Percentiles rank a stretch among this genome's conserved stretches.
Evolutionary conservation across 2,888 invertebrate species (phyloP).

Genomic region (Euproctis similis): DNA sequence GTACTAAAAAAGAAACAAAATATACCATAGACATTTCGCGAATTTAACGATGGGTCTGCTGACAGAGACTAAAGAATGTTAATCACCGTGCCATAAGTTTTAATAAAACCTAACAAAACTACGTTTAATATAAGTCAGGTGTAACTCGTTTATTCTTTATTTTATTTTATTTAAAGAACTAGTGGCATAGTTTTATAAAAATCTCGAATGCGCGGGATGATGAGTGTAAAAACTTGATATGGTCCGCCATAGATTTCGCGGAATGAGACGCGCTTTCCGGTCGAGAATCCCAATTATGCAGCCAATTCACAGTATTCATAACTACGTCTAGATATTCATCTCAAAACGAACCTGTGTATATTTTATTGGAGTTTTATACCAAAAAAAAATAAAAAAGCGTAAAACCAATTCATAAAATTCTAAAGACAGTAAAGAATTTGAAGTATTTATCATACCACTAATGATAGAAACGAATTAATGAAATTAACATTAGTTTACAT

Average conservation of each 20-base stretch:
- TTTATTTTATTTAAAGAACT: constrained; percentile 22
- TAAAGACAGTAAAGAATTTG: not conserved
- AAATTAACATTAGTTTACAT: constrained; percentile 1
- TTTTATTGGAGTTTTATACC: too few relatives aligned
- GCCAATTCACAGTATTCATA: constrained; percentile 10
- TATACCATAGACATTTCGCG: constrained; percentile 3
- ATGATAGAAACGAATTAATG: constrained; percentile 4
- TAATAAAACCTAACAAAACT: constrained; percentile 15
- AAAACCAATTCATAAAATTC: constrained; percentile 6
- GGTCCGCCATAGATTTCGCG: constrained; percentile 22
- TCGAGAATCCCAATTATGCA: constrained; percentile 32
- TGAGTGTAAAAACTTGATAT: constrained; percentile 25
- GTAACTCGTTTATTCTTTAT: constrained; percentile 7
- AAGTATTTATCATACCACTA: constrained; percentile 7
- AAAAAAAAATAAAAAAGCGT: constrained; percentile 12
- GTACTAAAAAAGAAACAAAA: constrained; percentile 12
- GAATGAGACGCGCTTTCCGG: constrained; percentile 28
- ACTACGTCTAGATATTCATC: constrained; percentile 20
- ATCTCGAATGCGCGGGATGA: constrained; percentile 26
- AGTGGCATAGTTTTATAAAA: constrained; percentile 28
- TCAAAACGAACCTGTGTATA: too few relatives aligned
- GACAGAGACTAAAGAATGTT: constrained; percentile 17
- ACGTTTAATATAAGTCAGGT: constrained; percentile 10
- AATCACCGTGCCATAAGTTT: constrained; percentile 19
- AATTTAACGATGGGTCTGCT: constrained; percentile 14